These are phyloP conservation scores for Busseola fusca DNA, from an alignment of 2,888 invertebrate genomes.

Conservation along the genomic window DNA sequence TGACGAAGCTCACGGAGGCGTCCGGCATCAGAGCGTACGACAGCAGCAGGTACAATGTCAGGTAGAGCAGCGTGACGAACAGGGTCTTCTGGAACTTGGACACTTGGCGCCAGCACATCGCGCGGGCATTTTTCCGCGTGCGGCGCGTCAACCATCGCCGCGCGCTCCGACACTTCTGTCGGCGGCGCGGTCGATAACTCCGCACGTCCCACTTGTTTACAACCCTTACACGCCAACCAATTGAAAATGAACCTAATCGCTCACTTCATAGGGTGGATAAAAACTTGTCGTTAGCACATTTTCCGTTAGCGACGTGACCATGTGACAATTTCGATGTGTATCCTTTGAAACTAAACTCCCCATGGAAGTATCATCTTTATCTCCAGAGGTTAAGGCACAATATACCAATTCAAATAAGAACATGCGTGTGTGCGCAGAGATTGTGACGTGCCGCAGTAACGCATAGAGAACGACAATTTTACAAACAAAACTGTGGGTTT, in stretches of 20 bases:
- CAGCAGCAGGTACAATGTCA: constrained; percentile 66
- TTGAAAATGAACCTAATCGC: constrained; percentile 31
- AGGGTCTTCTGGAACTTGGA: constrained; percentile 71
- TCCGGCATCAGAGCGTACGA: constrained; percentile 67
- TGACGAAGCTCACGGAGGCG: constrained; percentile 67
- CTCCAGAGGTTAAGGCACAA: constrained; percentile 9
- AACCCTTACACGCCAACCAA: constrained; percentile 41
- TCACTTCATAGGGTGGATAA: constrained; percentile 10
- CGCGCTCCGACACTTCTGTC: constrained; percentile 70
- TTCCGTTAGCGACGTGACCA: constrained; percentile 38
- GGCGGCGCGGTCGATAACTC: constrained; percentile 74
- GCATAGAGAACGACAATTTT: constrained; percentile 24
- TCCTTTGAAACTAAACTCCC: constrained; percentile 16
- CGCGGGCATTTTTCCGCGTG: constrained; percentile 58
- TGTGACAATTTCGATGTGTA: constrained; percentile 46
- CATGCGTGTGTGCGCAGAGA: constrained; percentile 45
- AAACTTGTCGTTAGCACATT: constrained; percentile 6
- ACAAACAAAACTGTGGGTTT: constrained; percentile 5
- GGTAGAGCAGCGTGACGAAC: constrained; percentile 68
- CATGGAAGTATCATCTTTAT: constrained; percentile 30
- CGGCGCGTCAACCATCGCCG: constrained; percentile 66
- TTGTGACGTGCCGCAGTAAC: constrained; percentile 49
- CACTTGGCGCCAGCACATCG: constrained; percentile 74
- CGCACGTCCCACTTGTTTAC: constrained; percentile 55
- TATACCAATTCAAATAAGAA: background rate